These are phyloP conservation scores for Eulemur albifrons DNA, from an alignment of 2,797 vertebrate genomes.

Conservation along the genomic window DNA sequence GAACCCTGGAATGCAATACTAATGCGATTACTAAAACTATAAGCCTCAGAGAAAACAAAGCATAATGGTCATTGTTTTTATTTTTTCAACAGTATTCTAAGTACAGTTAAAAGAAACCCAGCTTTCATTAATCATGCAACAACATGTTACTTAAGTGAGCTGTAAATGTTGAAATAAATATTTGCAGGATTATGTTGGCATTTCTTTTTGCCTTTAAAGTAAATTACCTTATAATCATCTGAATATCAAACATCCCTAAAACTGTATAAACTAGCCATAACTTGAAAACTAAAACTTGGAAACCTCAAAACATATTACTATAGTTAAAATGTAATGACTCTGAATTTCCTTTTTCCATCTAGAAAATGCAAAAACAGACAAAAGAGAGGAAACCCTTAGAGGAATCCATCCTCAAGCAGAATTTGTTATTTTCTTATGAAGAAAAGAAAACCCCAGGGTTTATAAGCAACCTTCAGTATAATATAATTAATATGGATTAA, in stretches of 20 bases:
- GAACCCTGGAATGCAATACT: conserved; percentile 25
- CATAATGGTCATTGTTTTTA: not conserved
- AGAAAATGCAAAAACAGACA: not conserved
- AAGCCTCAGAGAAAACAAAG: conserved; percentile 33
- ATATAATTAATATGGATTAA: not conserved
- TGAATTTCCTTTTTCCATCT: not conserved
- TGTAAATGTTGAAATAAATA: conserved; percentile 39
- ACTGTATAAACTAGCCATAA: conserved; percentile 54
- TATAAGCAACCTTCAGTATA: not conserved
- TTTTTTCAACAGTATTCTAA: conserved; percentile 37
- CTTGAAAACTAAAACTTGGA: conserved; percentile 59
- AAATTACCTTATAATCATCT: conserved; percentile 60
- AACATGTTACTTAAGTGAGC: conserved; percentile 45
- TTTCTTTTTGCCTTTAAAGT: conserved; percentile 51
- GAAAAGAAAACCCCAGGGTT: not conserved
- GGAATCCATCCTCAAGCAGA: not conserved
- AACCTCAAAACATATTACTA: not conserved
- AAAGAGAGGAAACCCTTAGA: not conserved
- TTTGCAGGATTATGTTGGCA: conserved; percentile 48
- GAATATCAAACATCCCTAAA: conserved; percentile 6
- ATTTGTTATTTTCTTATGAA: not conserved
- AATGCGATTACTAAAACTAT: not conserved
- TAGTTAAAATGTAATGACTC: conserved; percentile 37
- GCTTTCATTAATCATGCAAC: conserved; percentile 48
- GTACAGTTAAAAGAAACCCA: conserved; percentile 14